A percentile compares a stretch with the other conserved stretches of the same genome.
phyloP scores from a whole-genome alignment of 2,888 invertebrate species.

The Sesia apiformis region DNA sequence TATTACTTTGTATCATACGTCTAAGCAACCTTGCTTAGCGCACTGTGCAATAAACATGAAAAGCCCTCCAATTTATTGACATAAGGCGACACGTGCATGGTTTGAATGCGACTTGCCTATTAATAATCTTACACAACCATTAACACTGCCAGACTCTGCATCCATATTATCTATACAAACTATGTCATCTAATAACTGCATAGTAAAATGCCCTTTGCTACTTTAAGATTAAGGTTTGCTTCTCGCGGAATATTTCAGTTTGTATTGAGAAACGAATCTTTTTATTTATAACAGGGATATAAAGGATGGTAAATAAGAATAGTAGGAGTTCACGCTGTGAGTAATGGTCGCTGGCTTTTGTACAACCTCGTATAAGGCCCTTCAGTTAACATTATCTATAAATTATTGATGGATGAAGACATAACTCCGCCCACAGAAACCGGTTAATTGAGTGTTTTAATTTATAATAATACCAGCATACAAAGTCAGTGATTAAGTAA shows the following conservation, averaged over 20 bases:
- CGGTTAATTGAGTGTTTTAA: constrained; percentile 45
- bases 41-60: constrained; percentile 17
- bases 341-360: constrained; percentile 45
- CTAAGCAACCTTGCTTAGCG: neutral
- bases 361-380: constrained; percentile 25
- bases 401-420: constrained; percentile 62
- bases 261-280: constrained; percentile 42
- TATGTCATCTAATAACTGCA: neutral
- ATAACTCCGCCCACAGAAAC: constrained; percentile 47
- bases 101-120: constrained; percentile 23
- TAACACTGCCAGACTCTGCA: constrained; percentile 21
- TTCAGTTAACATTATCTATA: constrained; percentile 53
- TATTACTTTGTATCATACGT: neutral
- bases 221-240: neutral
- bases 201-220: neutral
- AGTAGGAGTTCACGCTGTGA: constrained; percentile 60
- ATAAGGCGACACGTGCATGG: constrained; percentile 22
- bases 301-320: constrained; percentile 44
- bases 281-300: constrained; percentile 45
- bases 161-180: constrained; percentile 26
- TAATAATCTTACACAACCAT: constrained; percentile 22
- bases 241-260: constrained; percentile 4
- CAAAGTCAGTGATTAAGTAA: constrained; percentile 36
- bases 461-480: constrained; percentile 26
- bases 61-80: constrained; percentile 25